These are phyloP conservation scores for Galeopsomyia nigrocyanea DNA, from an alignment of 2,888 invertebrate species.

Conservation along the genomic window DNA sequence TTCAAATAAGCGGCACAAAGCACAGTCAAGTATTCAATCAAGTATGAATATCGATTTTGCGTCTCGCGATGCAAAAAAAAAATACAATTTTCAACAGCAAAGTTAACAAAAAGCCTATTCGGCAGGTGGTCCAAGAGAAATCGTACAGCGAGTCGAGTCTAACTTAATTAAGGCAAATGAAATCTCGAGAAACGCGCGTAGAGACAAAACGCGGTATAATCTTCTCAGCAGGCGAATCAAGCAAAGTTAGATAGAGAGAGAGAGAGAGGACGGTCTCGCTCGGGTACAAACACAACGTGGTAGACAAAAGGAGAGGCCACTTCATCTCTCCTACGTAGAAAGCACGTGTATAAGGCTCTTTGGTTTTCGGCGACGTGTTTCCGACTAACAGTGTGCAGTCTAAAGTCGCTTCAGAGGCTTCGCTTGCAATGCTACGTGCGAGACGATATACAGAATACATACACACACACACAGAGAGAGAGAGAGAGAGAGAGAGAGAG, in stretches of 20 bases:
- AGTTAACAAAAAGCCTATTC: not conserved
- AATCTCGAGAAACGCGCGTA: not conserved
- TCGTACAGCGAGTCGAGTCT: not conserved
- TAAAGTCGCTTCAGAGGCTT: slow-evolving; percentile 13
- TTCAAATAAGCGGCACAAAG: too few relatives aligned
- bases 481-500: too few relatives aligned
- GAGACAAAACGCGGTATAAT: not conserved
- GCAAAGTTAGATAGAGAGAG: too few relatives aligned
- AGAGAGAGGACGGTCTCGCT: too few relatives aligned
- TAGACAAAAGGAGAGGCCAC: not conserved
- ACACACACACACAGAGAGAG: too few relatives aligned
- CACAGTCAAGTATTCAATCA: too few relatives aligned
- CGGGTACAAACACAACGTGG: too few relatives aligned
- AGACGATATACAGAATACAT: too few relatives aligned
- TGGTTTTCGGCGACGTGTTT: slow-evolving; percentile 22
- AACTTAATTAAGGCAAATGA: slow-evolving; percentile 21
- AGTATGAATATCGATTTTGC: too few relatives aligned
- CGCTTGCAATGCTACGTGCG: slow-evolving; percentile 1
- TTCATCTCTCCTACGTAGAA: slow-evolving; percentile 30
- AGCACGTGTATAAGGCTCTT: slow-evolving; percentile 33
- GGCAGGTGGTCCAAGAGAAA: slow-evolving; percentile 14
- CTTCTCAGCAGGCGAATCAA: too few relatives aligned
- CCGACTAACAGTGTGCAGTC: not conserved
- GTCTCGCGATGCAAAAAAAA: too few relatives aligned
- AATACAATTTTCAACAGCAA: too few relatives aligned